A percentile compares a stretch with the other conserved stretches of the same genome.
These are phyloP conservation scores for Otus sunia DNA, from an alignment of 2,113 vertebrate species.

Conservation along the genomic window DNA sequence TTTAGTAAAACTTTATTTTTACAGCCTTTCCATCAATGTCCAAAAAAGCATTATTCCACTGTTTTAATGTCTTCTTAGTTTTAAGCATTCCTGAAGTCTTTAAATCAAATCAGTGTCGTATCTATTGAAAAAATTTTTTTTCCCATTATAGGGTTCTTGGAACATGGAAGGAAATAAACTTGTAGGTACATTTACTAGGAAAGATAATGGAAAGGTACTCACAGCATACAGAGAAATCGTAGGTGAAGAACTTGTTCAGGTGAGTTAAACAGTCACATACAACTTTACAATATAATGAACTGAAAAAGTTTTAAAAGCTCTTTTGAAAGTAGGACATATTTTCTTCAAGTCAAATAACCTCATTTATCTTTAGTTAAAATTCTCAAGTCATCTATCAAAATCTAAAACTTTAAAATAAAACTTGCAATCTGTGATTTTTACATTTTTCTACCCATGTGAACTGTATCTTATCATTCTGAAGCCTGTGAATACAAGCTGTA, in stretches of 20 bases:
- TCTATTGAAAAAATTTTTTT: neutral
- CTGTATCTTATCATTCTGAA: neutral
- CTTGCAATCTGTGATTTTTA: neutral
- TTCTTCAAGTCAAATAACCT: neutral
- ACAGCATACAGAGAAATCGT: slow-evolving; percentile 73
- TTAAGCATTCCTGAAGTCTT: neutral
- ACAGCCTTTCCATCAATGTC: neutral
- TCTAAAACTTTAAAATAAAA: neutral
- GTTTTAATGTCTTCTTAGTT: neutral
- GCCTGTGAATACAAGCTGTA: neutral
- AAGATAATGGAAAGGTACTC: slow-evolving; percentile 85
- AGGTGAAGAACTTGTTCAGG: slow-evolving; percentile 85
- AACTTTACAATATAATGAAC: neutral
- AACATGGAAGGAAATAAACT: slow-evolving; percentile 77
- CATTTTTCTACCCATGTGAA: neutral
- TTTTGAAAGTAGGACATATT: neutral
- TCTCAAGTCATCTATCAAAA: neutral
- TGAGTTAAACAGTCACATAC: slow-evolving; percentile 50
- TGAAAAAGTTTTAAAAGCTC: neutral
- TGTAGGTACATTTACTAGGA: slow-evolving; percentile 81
- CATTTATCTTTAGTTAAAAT: neutral
- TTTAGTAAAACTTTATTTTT: neutral
- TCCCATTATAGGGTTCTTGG: slow-evolving; percentile 79
- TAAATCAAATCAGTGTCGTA: neutral
- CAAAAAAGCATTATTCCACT: neutral